Evolutionary conservation across 2,797 vertebrate genomes (phyloP), one percentile per base, ranked within the genome.

Genomic region (Melanogrammus aeglefinus): DNA sequence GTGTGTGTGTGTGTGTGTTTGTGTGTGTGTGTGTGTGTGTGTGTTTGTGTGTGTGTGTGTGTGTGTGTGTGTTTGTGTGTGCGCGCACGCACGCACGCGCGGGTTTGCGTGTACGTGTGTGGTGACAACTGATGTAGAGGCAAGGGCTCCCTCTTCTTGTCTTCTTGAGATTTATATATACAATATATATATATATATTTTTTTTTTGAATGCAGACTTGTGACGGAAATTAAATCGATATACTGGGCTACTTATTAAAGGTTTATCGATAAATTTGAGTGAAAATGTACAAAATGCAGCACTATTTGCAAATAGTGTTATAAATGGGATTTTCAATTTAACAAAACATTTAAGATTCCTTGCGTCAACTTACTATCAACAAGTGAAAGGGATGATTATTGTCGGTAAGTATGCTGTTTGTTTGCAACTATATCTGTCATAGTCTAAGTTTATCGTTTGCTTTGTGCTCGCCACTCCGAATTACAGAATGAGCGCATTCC

Each of bases 121-220:
- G 71, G n/a, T 77, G 84, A 78, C 83, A 79, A 77, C 51, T 74
- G 77, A 76, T 73, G 82, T 89, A 83, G 81, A 85, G 87, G 83
- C 38, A 89, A 76, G 88, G 87, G 92, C 91, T 91, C 90, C 90
- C 90, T 91, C 91, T 92, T 91, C 91, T 92, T 93, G 89, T 91
- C 80, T 89, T 74, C 72, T 74, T 87, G 86, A 79, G 83, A 84
- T 36, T 36, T 36, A 36, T 36, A 36, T 6, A 6, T 6, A 6
- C n/a, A 57, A 57, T 21, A 57, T 21, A n/a, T 21, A 57, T 18
- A 57, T 5, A 5, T 57, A 21, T 57, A 4, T n/a, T n/a, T n/a
- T n/a, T n/a, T n/a, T n/a, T 57, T 47, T 47, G 18, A 47, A 57
- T 21, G 51, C 51, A 21, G 51, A 57, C 51, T 21, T 57, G 51